phyloP scores from a whole-genome alignment of 2,888 invertebrate species.

The Chrysolina americana region DNA sequence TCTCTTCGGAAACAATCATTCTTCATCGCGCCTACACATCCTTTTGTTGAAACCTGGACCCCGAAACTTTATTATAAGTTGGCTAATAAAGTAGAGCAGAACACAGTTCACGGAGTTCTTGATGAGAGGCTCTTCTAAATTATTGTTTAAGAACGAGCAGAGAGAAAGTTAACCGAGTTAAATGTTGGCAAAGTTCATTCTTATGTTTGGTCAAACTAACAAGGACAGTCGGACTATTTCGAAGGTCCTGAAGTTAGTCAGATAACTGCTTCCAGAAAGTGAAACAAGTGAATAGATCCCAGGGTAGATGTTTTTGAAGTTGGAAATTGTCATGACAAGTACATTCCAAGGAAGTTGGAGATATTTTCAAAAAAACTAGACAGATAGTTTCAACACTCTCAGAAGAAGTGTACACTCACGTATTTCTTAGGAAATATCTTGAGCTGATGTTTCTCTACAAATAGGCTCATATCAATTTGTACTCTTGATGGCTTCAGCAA shows the following conservation, averaged over 20 bases:
- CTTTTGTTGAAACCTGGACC: conserved; percentile 48
- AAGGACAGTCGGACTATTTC: conserved; percentile 50
- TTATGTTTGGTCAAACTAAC: conserved; percentile 56
- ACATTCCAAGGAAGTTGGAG: no score
- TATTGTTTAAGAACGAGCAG: conserved; percentile 53
- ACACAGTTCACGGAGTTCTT: conserved; percentile 48
- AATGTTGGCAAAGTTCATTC: conserved; percentile 52
- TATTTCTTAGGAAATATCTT: no score
- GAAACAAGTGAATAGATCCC: background rate
- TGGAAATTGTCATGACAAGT: background rate
- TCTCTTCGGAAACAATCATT: conserved; percentile 33
- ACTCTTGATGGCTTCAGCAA: no score
- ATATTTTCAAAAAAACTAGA: no score
- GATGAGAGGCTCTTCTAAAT: conserved; percentile 57
- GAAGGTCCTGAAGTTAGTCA: conserved; percentile 47
- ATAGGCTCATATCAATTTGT: no score
- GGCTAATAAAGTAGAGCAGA: conserved; percentile 47
- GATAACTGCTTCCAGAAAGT: conserved; percentile 36
- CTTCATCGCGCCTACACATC: conserved; percentile 42
- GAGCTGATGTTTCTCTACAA: no score
- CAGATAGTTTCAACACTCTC: no score
- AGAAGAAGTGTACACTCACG: no score
- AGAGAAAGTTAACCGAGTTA: conserved; percentile 57
- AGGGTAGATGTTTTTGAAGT: background rate
- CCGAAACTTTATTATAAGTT: conserved; percentile 52